phyloP scores from a whole-genome alignment of 2,797 vertebrate genomes.

The Karalla daura region DNA sequence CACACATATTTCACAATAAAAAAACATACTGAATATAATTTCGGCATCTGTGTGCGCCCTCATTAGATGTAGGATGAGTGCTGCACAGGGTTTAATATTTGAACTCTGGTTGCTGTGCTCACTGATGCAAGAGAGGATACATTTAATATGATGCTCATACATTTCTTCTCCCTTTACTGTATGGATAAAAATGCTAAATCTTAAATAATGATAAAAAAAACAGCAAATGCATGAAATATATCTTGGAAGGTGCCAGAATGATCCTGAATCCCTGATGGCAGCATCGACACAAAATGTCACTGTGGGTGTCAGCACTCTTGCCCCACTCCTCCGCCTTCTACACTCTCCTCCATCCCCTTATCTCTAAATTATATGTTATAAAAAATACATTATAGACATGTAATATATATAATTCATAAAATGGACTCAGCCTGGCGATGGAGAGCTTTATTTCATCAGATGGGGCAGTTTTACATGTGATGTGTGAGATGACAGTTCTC shows the following conservation, averaged over 20 bases:
- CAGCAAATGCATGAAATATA: slow-evolving; percentile 12
- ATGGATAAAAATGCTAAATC: neutral
- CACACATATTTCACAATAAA: slow-evolving; percentile 26
- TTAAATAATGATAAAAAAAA: slow-evolving; percentile 15
- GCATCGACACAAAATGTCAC: slow-evolving; percentile 53
- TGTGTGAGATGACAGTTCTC: slow-evolving; percentile 22
- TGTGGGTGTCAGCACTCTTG: slow-evolving; percentile 47
- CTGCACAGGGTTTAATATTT: slow-evolving; percentile 18
- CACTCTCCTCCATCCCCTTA: slow-evolving; percentile 28
- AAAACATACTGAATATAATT: slow-evolving; percentile 33
- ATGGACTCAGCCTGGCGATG: slow-evolving; percentile 26
- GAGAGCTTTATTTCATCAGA: slow-evolving; percentile 35
- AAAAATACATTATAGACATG: slow-evolving; percentile 55
- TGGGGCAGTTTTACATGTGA: slow-evolving; percentile 5
- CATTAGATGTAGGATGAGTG: slow-evolving; percentile 21
- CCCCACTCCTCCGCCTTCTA: slow-evolving; percentile 17
- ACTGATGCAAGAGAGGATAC: slow-evolving; percentile 13
- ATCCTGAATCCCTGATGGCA: slow-evolving; percentile 41
- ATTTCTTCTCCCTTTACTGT: slow-evolving; percentile 25
- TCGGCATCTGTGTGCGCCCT: neutral
- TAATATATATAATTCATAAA: slow-evolving; percentile 60
- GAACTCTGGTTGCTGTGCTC: slow-evolving; percentile 19
- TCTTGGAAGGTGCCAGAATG: slow-evolving; percentile 5
- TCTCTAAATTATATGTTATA: slow-evolving; percentile 55
- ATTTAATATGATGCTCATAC: slow-evolving; percentile 18